Evolutionary conservation across 2,888 invertebrate genomes (phyloP), one percentile per base, ranked within the genome.

Genomic region (Caenorhabditis doughertyi): DNA sequence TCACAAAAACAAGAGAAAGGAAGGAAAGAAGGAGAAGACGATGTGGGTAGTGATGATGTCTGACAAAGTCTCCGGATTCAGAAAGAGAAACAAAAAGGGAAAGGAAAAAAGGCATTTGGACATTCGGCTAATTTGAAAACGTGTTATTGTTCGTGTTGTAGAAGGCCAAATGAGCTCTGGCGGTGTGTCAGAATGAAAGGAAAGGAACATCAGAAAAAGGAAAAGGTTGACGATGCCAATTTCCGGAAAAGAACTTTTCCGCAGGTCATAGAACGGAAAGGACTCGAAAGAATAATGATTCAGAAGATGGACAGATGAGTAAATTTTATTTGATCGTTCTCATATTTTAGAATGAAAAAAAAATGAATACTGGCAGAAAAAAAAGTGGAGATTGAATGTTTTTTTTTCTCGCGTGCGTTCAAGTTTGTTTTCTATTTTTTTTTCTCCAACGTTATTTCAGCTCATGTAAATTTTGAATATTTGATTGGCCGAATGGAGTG

Each of bases 101-200:
- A 16, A 25, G 29, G 21, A 47, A 47, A 58, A 47, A 73, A 25
- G 51, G 29, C 56, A 76, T 58, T 67, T 44, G 60, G 68, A 55
- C 77, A 42, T 39, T n/a, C n/a, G 25, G 68, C 68, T 77, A 68
- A 77, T 77, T 68, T 67, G 23, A 68, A 76, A 68, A 77, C 62
- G 77, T 70, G 53, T 77, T 62, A 62, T 62, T 70, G 68, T 62
- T 68, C 44, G 56, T 44, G 39, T 58, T 58, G 39, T 62, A 23
- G 4, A 7, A 21, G 42, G n/a, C 47, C 32, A 49, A 56, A 42
- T 27, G 71, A 23, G 39, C 27, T n/a, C 11, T 21, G n/a, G n/a
- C n/a, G 35, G 47, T 65, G 29, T 44, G 73, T 13, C 44, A 49
- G 25, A 29, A 13, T 29, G 13, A 29, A 29, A 25, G n/a, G n/a